A percentile compares a stretch with the other conserved stretches of the same genome.
Evolutionary conservation across 53 echinoderm and acorn worm species (phyloP).

Genomic region (Glandiceps talaboti): DNA sequence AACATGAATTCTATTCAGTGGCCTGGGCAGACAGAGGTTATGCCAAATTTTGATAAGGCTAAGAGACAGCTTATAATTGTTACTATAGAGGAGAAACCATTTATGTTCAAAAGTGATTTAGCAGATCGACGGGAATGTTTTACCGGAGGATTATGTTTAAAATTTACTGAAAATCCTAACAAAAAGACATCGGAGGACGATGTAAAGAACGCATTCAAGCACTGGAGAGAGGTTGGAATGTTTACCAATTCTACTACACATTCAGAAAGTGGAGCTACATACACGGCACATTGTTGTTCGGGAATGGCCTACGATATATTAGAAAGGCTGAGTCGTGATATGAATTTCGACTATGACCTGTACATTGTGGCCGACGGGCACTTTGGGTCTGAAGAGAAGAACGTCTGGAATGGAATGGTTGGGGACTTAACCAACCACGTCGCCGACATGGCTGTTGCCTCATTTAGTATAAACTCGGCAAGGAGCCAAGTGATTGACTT

Average conservation of each 20-base stretch:
- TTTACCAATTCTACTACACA: slow-evolving; percentile 3
- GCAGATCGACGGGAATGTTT: slow-evolving; percentile 26
- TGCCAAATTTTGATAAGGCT: slow-evolving; percentile 31
- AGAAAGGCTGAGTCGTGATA: background rate
- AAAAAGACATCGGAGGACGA: slow-evolving; percentile 16
- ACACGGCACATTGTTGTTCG: background rate
- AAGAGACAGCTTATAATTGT: slow-evolving; percentile 33
- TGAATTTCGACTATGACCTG: background rate
- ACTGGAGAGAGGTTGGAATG: slow-evolving; percentile 12
- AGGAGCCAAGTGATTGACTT: background rate
- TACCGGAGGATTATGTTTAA: slow-evolving; percentile 27
- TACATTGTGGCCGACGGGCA: background rate
- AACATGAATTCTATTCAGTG: slow-evolving; percentile 32
- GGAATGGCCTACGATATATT: background rate
- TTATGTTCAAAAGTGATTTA: slow-evolving; percentile 23
- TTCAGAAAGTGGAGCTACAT: background rate
- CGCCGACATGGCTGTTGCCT: background rate
- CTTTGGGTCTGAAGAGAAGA: background rate
- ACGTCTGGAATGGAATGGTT: background rate
- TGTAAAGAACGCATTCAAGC: slow-evolving; percentile 23
- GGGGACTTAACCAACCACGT: background rate
- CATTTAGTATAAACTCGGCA: background rate
- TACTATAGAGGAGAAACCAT: slow-evolving; percentile 42
- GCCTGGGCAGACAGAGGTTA: slow-evolving; percentile 42
- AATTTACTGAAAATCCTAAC: slow-evolving; percentile 9